These are phyloP conservation scores for Drosophila pseudotalamancana DNA, from an alignment of 2,888 invertebrate genomes.

Conservation along the genomic window DNA sequence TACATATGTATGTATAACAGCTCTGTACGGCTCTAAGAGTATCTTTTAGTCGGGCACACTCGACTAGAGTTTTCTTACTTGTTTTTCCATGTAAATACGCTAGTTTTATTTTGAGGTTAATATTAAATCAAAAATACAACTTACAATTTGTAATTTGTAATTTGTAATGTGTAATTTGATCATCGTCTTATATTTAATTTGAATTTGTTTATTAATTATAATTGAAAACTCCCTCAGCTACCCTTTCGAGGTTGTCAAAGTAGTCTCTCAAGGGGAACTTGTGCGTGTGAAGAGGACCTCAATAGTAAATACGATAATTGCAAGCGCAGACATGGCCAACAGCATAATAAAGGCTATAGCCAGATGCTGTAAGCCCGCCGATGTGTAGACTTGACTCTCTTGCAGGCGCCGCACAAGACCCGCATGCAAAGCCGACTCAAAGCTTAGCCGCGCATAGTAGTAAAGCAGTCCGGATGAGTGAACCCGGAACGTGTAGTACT, in stretches of 20 bases:
- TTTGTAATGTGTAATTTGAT: too few species aligned
- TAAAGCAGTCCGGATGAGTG: constrained; percentile 74
- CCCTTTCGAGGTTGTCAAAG: not conserved
- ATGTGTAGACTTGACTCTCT: constrained; percentile 52
- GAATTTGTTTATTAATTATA: not conserved
- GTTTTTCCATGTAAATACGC: not conserved
- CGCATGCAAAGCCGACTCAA: constrained; percentile 65
- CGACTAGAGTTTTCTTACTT: too few species aligned
- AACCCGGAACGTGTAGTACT: constrained; percentile 70
- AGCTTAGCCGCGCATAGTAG: constrained; percentile 65
- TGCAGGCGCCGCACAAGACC: constrained; percentile 62
- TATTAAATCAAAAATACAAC: not conserved
- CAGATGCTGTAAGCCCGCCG: constrained; percentile 74
- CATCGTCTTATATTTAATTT: too few species aligned
- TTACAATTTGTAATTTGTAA: too few species aligned
- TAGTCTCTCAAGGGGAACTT: too few species aligned
- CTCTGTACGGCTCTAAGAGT: too few species aligned
- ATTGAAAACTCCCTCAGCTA: not conserved
- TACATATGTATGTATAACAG: too few species aligned
- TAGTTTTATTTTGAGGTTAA: not conserved
- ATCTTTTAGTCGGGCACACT: too few species aligned
- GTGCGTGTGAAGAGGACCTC: constrained; percentile 40
- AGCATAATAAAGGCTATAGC: constrained; percentile 68
- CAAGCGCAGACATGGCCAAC: constrained; percentile 39
- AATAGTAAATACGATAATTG: constrained; percentile 34